Conservation (phyloP, 53 echinoderm and acorn worm genomes). For the Pentamera pediparva region DNA sequence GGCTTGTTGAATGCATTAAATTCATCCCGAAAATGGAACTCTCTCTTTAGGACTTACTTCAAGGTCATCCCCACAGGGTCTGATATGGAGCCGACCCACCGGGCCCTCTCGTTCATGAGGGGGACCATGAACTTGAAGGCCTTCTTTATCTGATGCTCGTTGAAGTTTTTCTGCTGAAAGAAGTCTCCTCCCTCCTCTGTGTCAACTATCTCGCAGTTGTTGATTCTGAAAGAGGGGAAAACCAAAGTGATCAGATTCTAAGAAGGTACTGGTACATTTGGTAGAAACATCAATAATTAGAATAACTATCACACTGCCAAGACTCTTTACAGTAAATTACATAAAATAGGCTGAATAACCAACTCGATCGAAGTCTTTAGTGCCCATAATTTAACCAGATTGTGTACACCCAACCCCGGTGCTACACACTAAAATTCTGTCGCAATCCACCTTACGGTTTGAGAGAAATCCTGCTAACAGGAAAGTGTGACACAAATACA, state of each 20-base stretch:
- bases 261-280: background rate
- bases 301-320: too few species aligned
- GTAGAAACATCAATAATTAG: too few species aligned
- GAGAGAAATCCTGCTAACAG: too few species aligned
- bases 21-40: constrained; percentile 30
- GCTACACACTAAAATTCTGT: too few species aligned
- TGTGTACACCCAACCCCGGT: too few species aligned
- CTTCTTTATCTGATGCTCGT: constrained; percentile 71
- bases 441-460: too few species aligned
- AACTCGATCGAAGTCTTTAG: too few species aligned
- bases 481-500: background rate
- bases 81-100: constrained; percentile 6
- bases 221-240: constrained; percentile 45
- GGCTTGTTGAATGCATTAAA: too few species aligned
- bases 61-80: constrained; percentile 17
- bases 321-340: too few species aligned
- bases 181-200: constrained; percentile 58
- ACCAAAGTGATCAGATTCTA: too few species aligned
- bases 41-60: background rate
- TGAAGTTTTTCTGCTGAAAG: constrained; percentile 82
- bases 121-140: constrained; percentile 63
- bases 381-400: too few species aligned
- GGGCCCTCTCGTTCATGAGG: constrained; percentile 36
- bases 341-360: too few species aligned
- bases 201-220: constrained; percentile 56